These are phyloP conservation scores for Drosophila monieri DNA, from an alignment of 2,888 invertebrate species.

Conservation along the genomic window DNA sequence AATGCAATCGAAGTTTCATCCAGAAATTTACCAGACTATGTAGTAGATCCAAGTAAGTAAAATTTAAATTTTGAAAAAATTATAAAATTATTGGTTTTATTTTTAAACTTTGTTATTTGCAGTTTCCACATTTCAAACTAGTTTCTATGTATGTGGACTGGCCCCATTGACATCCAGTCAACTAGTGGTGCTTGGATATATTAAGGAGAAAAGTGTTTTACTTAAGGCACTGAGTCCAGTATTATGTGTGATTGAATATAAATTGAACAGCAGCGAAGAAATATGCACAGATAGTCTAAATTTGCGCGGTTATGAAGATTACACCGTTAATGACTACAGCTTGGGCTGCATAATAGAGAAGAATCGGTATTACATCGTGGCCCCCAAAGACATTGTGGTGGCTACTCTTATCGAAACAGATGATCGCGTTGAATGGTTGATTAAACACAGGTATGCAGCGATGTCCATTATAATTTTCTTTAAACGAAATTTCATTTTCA, in stretches of 20 bases:
- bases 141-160: slow-evolving; percentile 94
- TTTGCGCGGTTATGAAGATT: slow-evolving; percentile 90
- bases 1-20: slow-evolving; percentile 89
- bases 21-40: slow-evolving; percentile 91
- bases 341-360: slow-evolving; percentile 94
- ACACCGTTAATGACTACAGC: slow-evolving; percentile 95
- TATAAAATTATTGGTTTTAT: neutral
- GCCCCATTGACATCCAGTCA: slow-evolving; percentile 90
- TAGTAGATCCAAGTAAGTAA: slow-evolving; percentile 91
- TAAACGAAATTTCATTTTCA: neutral
- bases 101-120: slow-evolving; percentile 30
- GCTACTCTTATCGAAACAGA: slow-evolving; percentile 96
- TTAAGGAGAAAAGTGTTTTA: slow-evolving; percentile 89
- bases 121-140: slow-evolving; percentile 93
- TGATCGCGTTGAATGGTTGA: slow-evolving; percentile 96
- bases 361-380: slow-evolving; percentile 94
- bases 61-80: neutral
- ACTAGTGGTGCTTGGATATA: slow-evolving; percentile 90
- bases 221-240: slow-evolving; percentile 91
- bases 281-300: slow-evolving; percentile 93
- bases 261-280: slow-evolving; percentile 91
- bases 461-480: slow-evolving; percentile 30
- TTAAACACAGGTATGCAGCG: slow-evolving; percentile 88
- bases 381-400: slow-evolving; percentile 96
- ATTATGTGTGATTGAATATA: slow-evolving; percentile 93